phyloP scores from a whole-genome alignment of 64 coral and sea anemone genomes.

The Porites lutea region DNA sequence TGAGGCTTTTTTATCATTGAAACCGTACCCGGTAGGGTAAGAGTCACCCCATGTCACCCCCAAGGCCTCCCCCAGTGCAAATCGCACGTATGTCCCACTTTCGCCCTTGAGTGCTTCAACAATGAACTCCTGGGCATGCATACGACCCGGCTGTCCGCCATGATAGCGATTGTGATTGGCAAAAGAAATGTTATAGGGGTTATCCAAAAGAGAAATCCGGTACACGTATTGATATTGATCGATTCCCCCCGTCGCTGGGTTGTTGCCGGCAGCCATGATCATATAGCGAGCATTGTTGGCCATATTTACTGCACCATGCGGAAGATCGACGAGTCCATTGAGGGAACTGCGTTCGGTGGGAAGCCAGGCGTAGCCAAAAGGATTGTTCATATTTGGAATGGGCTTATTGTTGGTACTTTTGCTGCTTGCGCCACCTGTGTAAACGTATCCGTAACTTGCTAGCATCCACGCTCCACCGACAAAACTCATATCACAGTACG shows the following conservation, averaged over 20 bases:
- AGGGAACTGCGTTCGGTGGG: slow-evolving; percentile 37
- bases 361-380: slow-evolving; percentile 82
- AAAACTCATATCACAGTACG: slow-evolving; percentile 94
- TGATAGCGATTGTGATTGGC: slow-evolving; percentile 83
- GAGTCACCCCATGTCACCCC: slow-evolving; percentile 72
- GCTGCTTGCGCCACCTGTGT: neutral
- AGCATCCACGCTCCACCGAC: slow-evolving; percentile 86
- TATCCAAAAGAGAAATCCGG: slow-evolving; percentile 56
- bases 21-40: slow-evolving; percentile 82
- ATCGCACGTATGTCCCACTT: slow-evolving; percentile 54
- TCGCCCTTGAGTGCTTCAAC: slow-evolving; percentile 90
- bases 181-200: slow-evolving; percentile 83
- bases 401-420: slow-evolving; percentile 33
- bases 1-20: slow-evolving; percentile 42
- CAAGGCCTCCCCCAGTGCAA: slow-evolving; percentile 68
- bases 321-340: slow-evolving; percentile 69
- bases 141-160: slow-evolving; percentile 68
- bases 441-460: slow-evolving; percentile 91
- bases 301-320: slow-evolving; percentile 73
- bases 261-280: slow-evolving; percentile 93
- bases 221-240: slow-evolving; percentile 79
- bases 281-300: slow-evolving; percentile 71
- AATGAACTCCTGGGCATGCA: slow-evolving; percentile 84
- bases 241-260: slow-evolving; percentile 78
- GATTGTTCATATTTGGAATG: slow-evolving; percentile 94